phyloP scores from a whole-genome alignment of 1,140 invertebrate species.

The Drosophila ananassae region DNA sequence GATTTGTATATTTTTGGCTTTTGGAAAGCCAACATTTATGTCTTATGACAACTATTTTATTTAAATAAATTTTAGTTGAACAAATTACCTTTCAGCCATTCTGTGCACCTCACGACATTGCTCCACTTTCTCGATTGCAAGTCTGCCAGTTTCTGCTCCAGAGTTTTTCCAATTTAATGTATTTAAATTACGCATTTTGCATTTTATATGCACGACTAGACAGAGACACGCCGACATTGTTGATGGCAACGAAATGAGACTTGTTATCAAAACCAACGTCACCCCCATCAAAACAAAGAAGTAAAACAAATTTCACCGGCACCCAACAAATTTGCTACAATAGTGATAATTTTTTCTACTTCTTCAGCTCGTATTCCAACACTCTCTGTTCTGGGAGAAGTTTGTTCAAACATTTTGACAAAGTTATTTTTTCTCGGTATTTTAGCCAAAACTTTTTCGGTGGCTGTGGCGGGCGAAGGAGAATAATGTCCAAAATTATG shows the following conservation, averaged over 20 bases:
- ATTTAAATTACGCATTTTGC: constrained; percentile 43
- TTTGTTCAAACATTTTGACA: constrained; percentile 74
- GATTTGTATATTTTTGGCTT: neutral
- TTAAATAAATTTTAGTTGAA: neutral
- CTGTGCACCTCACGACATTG: constrained; percentile 1
- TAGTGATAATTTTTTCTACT: constrained; percentile 74
- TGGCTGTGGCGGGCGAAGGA: constrained; percentile 17
- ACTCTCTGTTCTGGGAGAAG: constrained; percentile 31
- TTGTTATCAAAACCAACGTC: constrained; percentile 41
- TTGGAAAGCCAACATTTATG: neutral
- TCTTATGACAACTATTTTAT: neutral
- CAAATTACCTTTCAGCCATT: neutral
- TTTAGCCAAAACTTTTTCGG: constrained; percentile 38
- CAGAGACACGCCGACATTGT: constrained; percentile 12
- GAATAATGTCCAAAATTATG: constrained; percentile 69
- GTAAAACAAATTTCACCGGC: constrained; percentile 49
- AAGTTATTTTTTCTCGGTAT: constrained; percentile 55
- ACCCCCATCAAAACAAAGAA: constrained; percentile 23
- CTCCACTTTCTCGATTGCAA: neutral
- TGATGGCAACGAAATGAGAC: constrained; percentile 13
- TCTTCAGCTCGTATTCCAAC: constrained; percentile 21
- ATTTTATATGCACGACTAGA: constrained; percentile 18
- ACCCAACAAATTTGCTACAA: constrained; percentile 71
- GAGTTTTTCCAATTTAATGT: constrained; percentile 5
- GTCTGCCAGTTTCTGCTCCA: neutral